These are phyloP conservation scores for Callipepla squamata DNA, from an alignment of 2,113 vertebrate genomes.

Conservation along the genomic window DNA sequence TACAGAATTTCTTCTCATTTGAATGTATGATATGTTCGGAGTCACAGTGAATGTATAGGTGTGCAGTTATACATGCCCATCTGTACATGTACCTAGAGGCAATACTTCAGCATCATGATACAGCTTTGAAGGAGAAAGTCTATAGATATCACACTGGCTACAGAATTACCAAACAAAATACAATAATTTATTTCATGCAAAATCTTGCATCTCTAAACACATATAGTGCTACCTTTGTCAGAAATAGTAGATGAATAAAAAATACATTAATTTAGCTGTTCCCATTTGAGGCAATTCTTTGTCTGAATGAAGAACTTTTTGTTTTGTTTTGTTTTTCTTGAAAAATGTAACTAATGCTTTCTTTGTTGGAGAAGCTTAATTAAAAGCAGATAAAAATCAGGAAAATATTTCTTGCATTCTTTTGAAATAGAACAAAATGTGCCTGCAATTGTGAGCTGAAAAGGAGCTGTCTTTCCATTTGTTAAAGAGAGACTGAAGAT, in stretches of 20 bases:
- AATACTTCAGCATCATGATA: background rate
- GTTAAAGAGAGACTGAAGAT: conserved; percentile 79
- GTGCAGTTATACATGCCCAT: background rate
- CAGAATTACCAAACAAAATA: background rate
- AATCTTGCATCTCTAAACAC: background rate
- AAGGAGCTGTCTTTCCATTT: conserved; percentile 63
- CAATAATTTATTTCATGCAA: background rate
- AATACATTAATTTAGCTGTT: background rate
- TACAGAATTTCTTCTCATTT: background rate
- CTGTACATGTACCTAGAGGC: background rate
- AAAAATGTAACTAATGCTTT: conserved; percentile 59
- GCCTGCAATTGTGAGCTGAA: conserved; percentile 70
- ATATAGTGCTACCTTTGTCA: background rate
- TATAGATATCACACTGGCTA: background rate
- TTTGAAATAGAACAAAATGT: conserved; percentile 79
- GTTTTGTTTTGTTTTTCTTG: background rate
- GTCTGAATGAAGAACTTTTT: background rate
- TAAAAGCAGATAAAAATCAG: conserved; percentile 83
- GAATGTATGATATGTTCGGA: background rate
- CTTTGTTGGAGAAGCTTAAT: conserved; percentile 85
- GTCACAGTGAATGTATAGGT: background rate
- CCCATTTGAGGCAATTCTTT: background rate
- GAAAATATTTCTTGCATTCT: conserved; percentile 76
- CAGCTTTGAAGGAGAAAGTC: background rate
- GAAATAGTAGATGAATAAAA: background rate